These are phyloP conservation scores for Drosophila gaucha DNA, from an alignment of 2,888 invertebrate genomes.

Conservation along the genomic window DNA sequence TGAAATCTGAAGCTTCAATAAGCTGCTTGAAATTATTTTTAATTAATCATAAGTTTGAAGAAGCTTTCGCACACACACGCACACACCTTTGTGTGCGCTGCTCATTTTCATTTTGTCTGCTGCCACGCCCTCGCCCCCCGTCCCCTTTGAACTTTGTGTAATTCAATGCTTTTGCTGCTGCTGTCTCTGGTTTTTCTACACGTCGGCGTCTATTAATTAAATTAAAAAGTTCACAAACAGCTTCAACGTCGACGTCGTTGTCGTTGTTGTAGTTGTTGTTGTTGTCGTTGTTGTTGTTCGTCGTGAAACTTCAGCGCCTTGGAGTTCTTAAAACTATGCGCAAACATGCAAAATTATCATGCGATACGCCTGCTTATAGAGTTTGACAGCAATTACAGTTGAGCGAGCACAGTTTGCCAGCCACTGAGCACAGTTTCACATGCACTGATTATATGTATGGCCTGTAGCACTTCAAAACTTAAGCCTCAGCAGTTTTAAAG, in stretches of 20 bases:
- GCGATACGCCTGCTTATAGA: constrained; percentile 41
- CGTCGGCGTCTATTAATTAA: constrained; percentile 75
- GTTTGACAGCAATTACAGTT: constrained; percentile 46
- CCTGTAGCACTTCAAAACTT: neutral
- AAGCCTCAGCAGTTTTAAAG: neutral
- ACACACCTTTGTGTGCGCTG: constrained; percentile 17
- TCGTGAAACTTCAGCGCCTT: constrained; percentile 26
- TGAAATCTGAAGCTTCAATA: constrained; percentile 35
- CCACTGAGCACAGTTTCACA: neutral
- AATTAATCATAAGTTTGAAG: constrained; percentile 76
- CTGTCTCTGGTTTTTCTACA: constrained; percentile 43
- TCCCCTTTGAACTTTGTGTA: constrained; percentile 52
- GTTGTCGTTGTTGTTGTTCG: constrained; percentile 30
- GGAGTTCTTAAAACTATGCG: constrained; percentile 61
- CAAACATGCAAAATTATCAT: constrained; percentile 63
- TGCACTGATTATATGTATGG: neutral
- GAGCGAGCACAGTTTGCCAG: neutral
- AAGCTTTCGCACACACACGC: constrained; percentile 26
- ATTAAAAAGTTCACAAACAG: constrained; percentile 73
- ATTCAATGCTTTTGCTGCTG: constrained; percentile 54
- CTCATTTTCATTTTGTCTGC: constrained; percentile 41
- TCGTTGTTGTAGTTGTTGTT: constrained; percentile 1
- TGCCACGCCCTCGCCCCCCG: constrained; percentile 4
- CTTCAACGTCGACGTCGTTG: constrained; percentile 23
- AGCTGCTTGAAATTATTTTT: constrained; percentile 54